Percentiles rank a stretch among this genome's conserved stretches.
Evolutionary conservation across 2,888 invertebrate species (phyloP).

Genomic region (Laspeyria flexula): DNA sequence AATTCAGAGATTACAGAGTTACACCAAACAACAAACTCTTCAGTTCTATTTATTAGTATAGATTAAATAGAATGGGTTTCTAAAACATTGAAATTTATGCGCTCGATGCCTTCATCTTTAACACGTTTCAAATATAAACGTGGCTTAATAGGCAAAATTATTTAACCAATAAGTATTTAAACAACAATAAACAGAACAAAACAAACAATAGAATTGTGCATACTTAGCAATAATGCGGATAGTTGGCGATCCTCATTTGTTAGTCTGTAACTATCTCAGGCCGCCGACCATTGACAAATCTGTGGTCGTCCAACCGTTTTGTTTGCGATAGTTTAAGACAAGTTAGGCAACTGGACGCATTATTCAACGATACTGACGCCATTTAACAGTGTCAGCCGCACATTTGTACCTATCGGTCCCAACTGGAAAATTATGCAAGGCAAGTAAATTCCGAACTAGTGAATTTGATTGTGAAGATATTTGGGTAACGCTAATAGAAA

Average conservation of each 20-base stretch:
- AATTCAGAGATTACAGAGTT: no score
- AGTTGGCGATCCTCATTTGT: constrained; percentile 65
- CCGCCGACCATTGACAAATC: constrained; percentile 70
- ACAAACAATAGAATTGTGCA: constrained; percentile 31
- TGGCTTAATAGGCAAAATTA: neutral
- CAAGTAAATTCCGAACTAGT: neutral
- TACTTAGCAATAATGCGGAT: constrained; percentile 48
- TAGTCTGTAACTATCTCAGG: constrained; percentile 55
- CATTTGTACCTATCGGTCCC: constrained; percentile 73
- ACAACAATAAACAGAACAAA: constrained; percentile 31
- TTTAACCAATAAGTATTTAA: constrained; percentile 16
- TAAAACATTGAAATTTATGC: neutral
- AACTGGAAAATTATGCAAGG: constrained; percentile 48
- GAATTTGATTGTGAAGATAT: neutral
- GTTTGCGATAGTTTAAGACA: constrained; percentile 79
- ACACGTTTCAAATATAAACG: neutral
- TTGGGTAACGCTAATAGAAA: neutral
- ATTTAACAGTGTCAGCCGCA: constrained; percentile 83
- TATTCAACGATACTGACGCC: constrained; percentile 72
- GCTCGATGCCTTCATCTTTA: neutral
- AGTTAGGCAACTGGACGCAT: constrained; percentile 70
- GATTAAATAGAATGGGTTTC: no score
- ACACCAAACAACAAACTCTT: no score
- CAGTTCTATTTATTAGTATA: no score
- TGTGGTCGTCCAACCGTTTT: constrained; percentile 66